Percentiles rank a stretch among this genome's conserved stretches.
These are phyloP conservation scores for Theocolax elegans DNA, from an alignment of 1,140 invertebrate species.

Conservation along the genomic window DNA sequence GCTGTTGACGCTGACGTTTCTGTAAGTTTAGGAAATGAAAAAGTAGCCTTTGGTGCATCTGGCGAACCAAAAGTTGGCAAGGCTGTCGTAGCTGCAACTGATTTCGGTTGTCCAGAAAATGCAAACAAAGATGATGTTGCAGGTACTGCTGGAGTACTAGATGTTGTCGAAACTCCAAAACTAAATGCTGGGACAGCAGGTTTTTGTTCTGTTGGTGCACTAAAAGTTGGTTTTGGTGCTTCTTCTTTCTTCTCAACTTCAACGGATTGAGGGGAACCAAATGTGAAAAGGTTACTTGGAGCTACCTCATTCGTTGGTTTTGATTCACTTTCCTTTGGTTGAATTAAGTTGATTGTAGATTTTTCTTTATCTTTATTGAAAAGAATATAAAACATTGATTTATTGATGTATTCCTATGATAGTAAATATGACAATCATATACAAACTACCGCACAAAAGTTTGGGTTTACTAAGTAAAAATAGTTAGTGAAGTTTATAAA, in stretches of 20 bases:
- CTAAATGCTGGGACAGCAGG: neutral
- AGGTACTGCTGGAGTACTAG: neutral
- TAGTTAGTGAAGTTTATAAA: no score
- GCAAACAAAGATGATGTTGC: neutral
- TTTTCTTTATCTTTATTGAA: no score
- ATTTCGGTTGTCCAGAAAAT: neutral
- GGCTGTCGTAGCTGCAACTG: neutral
- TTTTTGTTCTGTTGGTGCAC: neutral
- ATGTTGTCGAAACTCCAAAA: neutral
- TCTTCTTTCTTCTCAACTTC: neutral
- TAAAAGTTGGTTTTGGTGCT: neutral
- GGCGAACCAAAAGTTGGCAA: conserved; percentile 9
- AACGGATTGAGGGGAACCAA: neutral
- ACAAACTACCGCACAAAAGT: no score
- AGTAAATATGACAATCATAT: no score
- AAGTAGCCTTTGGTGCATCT: neutral
- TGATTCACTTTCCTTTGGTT: neutral
- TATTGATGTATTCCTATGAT: no score
- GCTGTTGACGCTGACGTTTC: neutral
- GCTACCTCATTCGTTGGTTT: neutral
- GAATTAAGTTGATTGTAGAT: no score
- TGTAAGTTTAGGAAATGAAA: neutral
- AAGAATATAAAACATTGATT: neutral
- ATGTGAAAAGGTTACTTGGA: neutral
- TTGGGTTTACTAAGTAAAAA: no score